A percentile compares a stretch with the other conserved stretches of the same genome.
Evolutionary conservation across 1,140 invertebrate genomes (phyloP).

Genomic region (Drosophila dunni): DNA sequence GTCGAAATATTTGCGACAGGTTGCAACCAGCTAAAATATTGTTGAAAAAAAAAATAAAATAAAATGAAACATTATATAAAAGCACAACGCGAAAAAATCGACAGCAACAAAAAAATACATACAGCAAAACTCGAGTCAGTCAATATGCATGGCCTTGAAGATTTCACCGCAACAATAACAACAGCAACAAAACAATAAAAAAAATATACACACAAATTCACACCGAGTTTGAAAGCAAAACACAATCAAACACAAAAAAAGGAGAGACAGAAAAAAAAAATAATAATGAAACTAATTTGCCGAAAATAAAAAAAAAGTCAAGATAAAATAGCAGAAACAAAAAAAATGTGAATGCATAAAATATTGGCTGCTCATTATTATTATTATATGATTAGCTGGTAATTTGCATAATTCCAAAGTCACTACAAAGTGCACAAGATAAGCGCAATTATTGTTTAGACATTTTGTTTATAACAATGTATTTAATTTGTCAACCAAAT

Average conservation of each 20-base stretch:
- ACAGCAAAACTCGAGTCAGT: constrained; percentile 59
- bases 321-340: constrained; percentile 8
- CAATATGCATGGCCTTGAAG: constrained; percentile 77
- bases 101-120: constrained; percentile 38
- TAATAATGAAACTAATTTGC: constrained; percentile 79
- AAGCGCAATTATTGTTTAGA: constrained; percentile 26
- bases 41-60: constrained; percentile 30
- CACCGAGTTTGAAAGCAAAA: constrained; percentile 43
- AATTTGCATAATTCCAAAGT: constrained; percentile 46
- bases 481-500: constrained; percentile 21
- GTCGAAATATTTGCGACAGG: constrained; percentile 81
- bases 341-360: constrained; percentile 55
- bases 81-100: constrained; percentile 55
- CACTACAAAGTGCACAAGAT: constrained; percentile 43
- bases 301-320: constrained; percentile 45
- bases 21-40: constrained; percentile 60
- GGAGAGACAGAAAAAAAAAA: constrained; percentile 28
- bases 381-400: constrained; percentile 38
- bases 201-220: constrained; percentile 63
- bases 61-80: constrained; percentile 69
- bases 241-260: constrained; percentile 24
- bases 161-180: constrained; percentile 62
- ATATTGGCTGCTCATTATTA: constrained; percentile 18
- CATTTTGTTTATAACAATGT: constrained; percentile 10
- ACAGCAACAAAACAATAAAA: constrained; percentile 41